phyloP scores from a whole-genome alignment of 1,140 invertebrate species.

The Wasmannia auropunctata region DNA sequence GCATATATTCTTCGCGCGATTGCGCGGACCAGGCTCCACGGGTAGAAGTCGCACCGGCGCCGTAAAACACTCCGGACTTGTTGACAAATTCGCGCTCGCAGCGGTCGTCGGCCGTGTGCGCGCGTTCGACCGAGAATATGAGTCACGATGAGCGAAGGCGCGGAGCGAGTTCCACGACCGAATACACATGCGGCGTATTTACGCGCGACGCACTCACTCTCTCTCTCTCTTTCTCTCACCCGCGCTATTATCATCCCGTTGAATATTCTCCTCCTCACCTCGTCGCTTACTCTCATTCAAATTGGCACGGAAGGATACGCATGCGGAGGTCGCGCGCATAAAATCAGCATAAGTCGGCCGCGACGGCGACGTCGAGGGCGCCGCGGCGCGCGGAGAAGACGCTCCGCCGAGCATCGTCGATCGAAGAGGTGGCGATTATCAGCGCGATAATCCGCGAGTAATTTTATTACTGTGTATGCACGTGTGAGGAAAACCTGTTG shows the following conservation, averaged over 20 bases:
- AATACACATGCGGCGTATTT: constrained; percentile 52
- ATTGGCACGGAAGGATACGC: constrained; percentile 54
- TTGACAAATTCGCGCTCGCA: constrained; percentile 58
- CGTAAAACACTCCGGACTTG: constrained; percentile 46
- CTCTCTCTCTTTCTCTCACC: constrained; percentile 3
- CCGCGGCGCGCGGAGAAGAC: not conserved
- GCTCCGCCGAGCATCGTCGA: not conserved
- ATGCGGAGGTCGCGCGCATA: constrained; percentile 56
- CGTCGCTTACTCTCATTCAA: constrained; percentile 63
- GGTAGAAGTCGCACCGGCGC: not conserved
- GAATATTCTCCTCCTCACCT: constrained; percentile 60
- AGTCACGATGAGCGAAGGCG: constrained; percentile 45
- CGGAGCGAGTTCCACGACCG: constrained; percentile 54
- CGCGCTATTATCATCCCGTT: constrained; percentile 60
- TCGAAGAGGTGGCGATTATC: not conserved
- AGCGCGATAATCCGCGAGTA: not conserved
- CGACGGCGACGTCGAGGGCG: constrained; percentile 6
- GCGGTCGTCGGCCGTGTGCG: constrained; percentile 50
- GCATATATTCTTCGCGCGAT: not conserved
- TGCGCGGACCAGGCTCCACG: not conserved
- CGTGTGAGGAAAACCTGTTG: not conserved
- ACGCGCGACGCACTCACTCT: constrained; percentile 28
- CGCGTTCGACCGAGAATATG: constrained; percentile 51
- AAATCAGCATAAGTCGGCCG: constrained; percentile 59
- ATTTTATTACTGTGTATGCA: not conserved